Evolutionary conservation across 2,888 invertebrate genomes (phyloP), one percentile per base, ranked within the genome.

Genomic region (Brachylomia viminalis): DNA sequence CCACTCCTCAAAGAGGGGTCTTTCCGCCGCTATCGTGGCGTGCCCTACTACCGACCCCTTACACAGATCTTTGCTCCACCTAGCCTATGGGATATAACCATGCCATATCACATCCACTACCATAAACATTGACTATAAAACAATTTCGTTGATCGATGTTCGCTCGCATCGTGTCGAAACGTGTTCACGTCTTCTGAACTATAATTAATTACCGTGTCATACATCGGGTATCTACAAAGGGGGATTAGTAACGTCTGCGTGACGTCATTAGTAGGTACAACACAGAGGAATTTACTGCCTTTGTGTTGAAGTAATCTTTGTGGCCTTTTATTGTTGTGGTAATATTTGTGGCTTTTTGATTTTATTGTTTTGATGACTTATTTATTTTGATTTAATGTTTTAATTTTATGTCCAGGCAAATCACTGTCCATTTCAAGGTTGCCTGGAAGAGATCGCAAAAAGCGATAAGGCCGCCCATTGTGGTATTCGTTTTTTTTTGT

Each of bases 221-320:
- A 49, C 75, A 64, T 75, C 13, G 77, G 17, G 65, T 33, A 45
- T 11, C n/a, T 17, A 49, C 47, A 56, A 38, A 52, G n/a, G 13
- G 56, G 49, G 83, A 70, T 77, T 83, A 83, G 65, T 23, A n/a
- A 45, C 2, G 62, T 52, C 45, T 33, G 11, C 38, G 62, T 77
- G 83, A 80, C 59, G 77, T 69, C 65, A 77, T 66, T 61, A 56
- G n/a, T 42, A 6, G 13, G 8, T 79, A 66, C 58, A 65, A 66
- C 58, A 65, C 69, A 66, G 47, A 77, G 30, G 47, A 56, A 69
- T 77, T 45, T 64, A 45, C 27, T 27, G 59, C 38, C 64, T 65
- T 66, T 80, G 78, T 83, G 61, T 54, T 42, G 54, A n/a, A 54
- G 33, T 82, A 42, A 82, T 82, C 69, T 42, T 59, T 3, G 61